Conservation (phyloP, 2,888 invertebrate species). For the Macaria liturata region DNA sequence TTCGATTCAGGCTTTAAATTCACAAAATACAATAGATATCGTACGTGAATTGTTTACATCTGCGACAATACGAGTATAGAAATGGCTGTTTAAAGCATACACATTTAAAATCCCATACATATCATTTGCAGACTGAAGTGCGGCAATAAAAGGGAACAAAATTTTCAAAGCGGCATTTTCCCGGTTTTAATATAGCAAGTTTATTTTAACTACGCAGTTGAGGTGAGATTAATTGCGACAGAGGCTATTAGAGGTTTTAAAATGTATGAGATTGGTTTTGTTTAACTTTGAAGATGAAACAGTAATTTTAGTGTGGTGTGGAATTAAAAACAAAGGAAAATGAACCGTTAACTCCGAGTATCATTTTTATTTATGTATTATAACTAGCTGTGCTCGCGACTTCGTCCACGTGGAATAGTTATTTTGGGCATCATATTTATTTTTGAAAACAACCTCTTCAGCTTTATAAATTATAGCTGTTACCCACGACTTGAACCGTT, state of each 20-base stretch:
- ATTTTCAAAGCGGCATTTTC: conserved; percentile 29
- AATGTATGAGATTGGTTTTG: conserved; percentile 4
- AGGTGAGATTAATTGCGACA: conserved; percentile 4
- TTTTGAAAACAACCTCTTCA: too few species aligned
- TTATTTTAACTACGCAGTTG: conserved; percentile 21
- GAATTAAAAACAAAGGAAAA: too few species aligned
- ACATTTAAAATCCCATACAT: conserved; percentile 4
- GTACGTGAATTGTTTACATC: neutral
- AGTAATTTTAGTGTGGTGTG: neutral
- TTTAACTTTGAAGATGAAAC: conserved; percentile 4
- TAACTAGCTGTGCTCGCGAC: too few species aligned
- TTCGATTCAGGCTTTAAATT: neutral
- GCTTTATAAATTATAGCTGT: too few species aligned
- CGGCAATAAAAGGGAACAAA: conserved; percentile 37
- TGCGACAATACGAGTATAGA: conserved; percentile 14
- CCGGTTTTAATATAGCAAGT: conserved; percentile 38
- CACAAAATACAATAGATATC: neutral
- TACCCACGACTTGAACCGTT: too few species aligned
- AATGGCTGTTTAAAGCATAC: conserved; percentile 28
- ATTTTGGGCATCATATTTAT: too few species aligned
- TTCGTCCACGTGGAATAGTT: too few species aligned
- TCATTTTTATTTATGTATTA: too few species aligned
- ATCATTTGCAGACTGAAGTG: conserved; percentile 13
- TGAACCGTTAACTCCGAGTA: too few species aligned
- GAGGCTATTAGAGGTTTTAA: conserved; percentile 9